Percentiles rank a stretch among this genome's conserved stretches.
phyloP scores from a whole-genome alignment of 2,888 invertebrate species.

The Rhamnusium bicolor region DNA sequence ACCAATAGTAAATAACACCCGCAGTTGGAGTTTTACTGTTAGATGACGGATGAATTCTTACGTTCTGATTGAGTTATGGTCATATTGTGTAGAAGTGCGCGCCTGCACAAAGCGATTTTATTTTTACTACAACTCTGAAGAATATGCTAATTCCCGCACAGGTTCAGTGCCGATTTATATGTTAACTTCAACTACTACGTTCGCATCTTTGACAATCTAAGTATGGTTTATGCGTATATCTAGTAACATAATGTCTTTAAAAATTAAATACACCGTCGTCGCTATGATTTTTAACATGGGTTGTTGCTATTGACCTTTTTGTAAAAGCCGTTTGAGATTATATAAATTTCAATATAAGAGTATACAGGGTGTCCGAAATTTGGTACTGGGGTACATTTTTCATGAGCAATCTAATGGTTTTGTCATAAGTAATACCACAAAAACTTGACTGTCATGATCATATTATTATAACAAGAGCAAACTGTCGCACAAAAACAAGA shows the following conservation, averaged over 20 bases:
- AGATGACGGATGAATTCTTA: slow-evolving; percentile 57
- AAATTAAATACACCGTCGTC: no score
- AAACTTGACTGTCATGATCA: no score
- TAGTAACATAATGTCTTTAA: background rate
- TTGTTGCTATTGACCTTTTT: no score
- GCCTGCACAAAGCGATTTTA: slow-evolving; percentile 40
- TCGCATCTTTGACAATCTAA: slow-evolving; percentile 22
- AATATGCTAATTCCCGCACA: slow-evolving; percentile 52
- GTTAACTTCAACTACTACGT: slow-evolving; percentile 41
- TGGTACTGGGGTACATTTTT: no score
- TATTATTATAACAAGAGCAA: no score
- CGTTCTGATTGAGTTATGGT: slow-evolving; percentile 54
- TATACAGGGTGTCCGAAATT: no score
- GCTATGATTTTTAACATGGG: no score
- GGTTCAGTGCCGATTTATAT: slow-evolving; percentile 50
- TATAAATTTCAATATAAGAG: no score
- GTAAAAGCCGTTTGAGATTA: no score
- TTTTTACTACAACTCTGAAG: slow-evolving; percentile 42
- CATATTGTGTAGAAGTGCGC: slow-evolving; percentile 51
- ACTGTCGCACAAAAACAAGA: no score
- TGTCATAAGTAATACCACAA: no score
- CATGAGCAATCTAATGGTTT: no score
- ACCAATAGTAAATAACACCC: slow-evolving; percentile 55
- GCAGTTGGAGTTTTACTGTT: slow-evolving; percentile 54
- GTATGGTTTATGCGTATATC: slow-evolving; percentile 8